Percentiles rank a stretch among this genome's conserved stretches.
Evolutionary conservation across 1,140 invertebrate species (phyloP).

Genomic region (Heliconius hermathena): DNA sequence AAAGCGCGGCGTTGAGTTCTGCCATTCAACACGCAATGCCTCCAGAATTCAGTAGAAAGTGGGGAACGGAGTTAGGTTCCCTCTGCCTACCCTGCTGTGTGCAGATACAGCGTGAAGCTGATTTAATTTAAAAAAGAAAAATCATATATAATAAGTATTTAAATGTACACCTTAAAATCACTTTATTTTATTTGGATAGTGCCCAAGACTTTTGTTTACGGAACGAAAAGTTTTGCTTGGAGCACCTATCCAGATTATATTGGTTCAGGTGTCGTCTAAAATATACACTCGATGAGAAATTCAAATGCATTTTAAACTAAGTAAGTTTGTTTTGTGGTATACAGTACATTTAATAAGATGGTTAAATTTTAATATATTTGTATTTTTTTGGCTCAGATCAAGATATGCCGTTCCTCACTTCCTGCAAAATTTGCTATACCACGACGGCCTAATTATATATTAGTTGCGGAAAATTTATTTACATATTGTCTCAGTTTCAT

Average conservation of each 20-base stretch:
- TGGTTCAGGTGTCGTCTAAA: conserved; percentile 19
- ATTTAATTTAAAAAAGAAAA: neutral
- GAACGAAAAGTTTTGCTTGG: conserved; percentile 17
- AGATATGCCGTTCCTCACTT: too few relatives aligned
- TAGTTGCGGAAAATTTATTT: too few relatives aligned
- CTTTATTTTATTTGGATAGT: conserved; percentile 22
- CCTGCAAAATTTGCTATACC: too few relatives aligned
- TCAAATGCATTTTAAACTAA: neutral
- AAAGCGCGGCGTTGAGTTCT: too few relatives aligned
- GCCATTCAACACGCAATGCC: too few relatives aligned
- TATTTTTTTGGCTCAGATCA: too few relatives aligned
- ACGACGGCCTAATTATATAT: too few relatives aligned
- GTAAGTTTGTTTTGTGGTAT: neutral
- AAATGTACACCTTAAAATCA: neutral
- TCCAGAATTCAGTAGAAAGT: too few relatives aligned
- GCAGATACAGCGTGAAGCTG: too few relatives aligned
- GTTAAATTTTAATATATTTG: neutral
- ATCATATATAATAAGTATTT: neutral
- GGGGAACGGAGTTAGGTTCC: too few relatives aligned
- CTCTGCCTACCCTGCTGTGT: too few relatives aligned
- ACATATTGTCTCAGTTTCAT: too few relatives aligned
- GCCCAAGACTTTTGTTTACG: conserved; percentile 18
- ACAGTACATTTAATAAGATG: neutral
- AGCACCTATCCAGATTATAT: conserved; percentile 11
- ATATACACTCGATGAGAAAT: conserved; percentile 5